Evolutionary conservation across 2,797 vertebrate genomes (phyloP).

Genomic region (Oreortyx pictus): DNA sequence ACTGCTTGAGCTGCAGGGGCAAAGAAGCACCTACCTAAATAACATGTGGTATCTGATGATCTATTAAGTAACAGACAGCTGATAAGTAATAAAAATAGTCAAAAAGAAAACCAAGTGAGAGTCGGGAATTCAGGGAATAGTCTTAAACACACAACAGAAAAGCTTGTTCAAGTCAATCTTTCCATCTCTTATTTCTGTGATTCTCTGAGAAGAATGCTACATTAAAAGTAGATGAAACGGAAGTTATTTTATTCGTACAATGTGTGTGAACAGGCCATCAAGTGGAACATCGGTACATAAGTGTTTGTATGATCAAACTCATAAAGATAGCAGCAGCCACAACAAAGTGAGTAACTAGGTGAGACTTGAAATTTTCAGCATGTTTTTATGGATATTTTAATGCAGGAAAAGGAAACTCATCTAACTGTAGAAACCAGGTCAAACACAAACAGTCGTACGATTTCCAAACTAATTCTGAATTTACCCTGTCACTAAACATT

Average conservation of each 20-base stretch:
- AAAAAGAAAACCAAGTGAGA: background rate
- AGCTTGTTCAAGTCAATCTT: background rate
- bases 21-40: background rate
- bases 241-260: background rate
- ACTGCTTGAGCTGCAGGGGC: background rate
- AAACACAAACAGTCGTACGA: constrained; percentile 15
- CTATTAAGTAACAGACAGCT: background rate
- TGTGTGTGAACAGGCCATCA: constrained; percentile 21
- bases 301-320: constrained; percentile 10
- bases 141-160: background rate
- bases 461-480: constrained; percentile 11
- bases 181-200: background rate
- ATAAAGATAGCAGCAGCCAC: constrained; percentile 52
- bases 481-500: background rate
- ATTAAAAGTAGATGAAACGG: background rate
- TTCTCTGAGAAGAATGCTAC: background rate
- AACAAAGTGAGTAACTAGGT: constrained; percentile 41
- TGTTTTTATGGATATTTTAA: constrained; percentile 44
- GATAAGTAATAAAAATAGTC: background rate
- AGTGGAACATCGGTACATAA: background rate
- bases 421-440: background rate
- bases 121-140: background rate
- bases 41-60: background rate
- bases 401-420: constrained; percentile 21
- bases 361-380: constrained; percentile 42